These are phyloP conservation scores for Anguilla marmorata DNA, from an alignment of 2,797 vertebrate species.

Conservation along the genomic window DNA sequence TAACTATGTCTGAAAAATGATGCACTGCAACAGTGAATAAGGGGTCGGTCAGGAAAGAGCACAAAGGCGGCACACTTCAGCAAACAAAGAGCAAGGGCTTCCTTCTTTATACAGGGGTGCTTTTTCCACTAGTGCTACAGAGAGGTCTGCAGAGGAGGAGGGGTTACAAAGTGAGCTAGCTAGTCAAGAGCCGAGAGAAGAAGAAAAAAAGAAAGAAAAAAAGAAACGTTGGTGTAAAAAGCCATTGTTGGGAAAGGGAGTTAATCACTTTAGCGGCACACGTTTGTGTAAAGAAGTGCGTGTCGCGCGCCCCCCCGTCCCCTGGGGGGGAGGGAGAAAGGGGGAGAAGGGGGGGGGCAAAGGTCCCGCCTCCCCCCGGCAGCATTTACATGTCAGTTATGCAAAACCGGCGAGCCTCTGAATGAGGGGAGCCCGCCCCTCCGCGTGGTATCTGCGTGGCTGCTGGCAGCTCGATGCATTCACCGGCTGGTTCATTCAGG, in stretches of 20 bases:
- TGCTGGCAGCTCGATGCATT: conserved; percentile 55
- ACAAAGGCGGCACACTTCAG: conserved; percentile 75
- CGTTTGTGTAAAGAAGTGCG: conserved; percentile 59
- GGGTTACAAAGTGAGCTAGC: conserved; percentile 64
- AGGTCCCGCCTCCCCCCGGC: conserved; percentile 27
- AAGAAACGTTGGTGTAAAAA: conserved; percentile 50
- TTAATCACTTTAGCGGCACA: conserved; percentile 83
- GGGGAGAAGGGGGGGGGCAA: not conserved
- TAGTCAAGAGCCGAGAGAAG: conserved; percentile 54
- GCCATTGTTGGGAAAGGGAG: conserved; percentile 72
- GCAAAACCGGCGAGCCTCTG: conserved; percentile 60
- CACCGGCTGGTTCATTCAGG: conserved; percentile 62
- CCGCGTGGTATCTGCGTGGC: conserved; percentile 60
- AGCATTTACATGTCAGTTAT: conserved; percentile 78
- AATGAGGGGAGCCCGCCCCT: conserved; percentile 60
- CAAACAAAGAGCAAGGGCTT: conserved; percentile 68
- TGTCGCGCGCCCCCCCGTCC: conserved; percentile 37
- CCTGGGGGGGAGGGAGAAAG: not conserved
- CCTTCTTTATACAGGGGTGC: conserved; percentile 62
- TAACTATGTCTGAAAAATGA: not conserved
- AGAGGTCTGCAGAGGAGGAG: conserved; percentile 52
- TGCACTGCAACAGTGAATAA: conserved; percentile 61
- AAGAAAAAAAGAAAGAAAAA: conserved; percentile 37
- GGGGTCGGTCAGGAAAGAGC: conserved; percentile 54
- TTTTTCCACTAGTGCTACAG: conserved; percentile 69